phyloP scores from a whole-genome alignment of 2,888 invertebrate genomes.

The Rhorus exstirpatorius region DNA sequence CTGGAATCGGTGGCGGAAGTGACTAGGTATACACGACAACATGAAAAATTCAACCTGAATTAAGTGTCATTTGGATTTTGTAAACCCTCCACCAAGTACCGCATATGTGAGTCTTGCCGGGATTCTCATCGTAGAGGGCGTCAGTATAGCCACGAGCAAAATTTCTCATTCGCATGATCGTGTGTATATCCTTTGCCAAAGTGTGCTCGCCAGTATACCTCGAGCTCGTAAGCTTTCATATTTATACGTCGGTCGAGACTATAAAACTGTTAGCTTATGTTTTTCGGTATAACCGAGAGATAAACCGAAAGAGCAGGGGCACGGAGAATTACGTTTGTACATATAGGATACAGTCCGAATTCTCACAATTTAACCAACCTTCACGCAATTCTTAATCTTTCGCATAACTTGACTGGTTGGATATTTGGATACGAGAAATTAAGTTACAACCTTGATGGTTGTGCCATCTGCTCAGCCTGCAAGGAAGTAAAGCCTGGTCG shows the following conservation, averaged over 20 bases:
- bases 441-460: background rate
- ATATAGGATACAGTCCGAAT: constrained; percentile 31
- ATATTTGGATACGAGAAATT: constrained; percentile 24
- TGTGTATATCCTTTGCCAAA: constrained; percentile 33
- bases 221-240: constrained; percentile 84
- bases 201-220: constrained; percentile 51
- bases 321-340: constrained; percentile 38
- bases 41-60: constrained; percentile 62
- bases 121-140: constrained; percentile 26
- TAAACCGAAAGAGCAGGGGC: constrained; percentile 47
- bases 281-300: constrained; percentile 73
- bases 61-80: constrained; percentile 26
- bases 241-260: constrained; percentile 82
- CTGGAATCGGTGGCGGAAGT: constrained; percentile 65
- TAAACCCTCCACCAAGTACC: constrained; percentile 2
- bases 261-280: constrained; percentile 85
- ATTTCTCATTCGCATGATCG: constrained; percentile 31
- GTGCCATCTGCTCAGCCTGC: no score
- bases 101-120: constrained; percentile 22
- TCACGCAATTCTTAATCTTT: background rate
- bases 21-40: background rate
- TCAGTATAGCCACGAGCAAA: constrained; percentile 37
- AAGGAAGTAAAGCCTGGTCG: no score
- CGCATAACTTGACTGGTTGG: constrained; percentile 11
- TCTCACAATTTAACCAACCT: constrained; percentile 20